Percentiles rank a stretch among this genome's conserved stretches.
These are phyloP conservation scores for Andrena bicolor DNA, from an alignment of 2,888 invertebrate species.

Conservation along the genomic window DNA sequence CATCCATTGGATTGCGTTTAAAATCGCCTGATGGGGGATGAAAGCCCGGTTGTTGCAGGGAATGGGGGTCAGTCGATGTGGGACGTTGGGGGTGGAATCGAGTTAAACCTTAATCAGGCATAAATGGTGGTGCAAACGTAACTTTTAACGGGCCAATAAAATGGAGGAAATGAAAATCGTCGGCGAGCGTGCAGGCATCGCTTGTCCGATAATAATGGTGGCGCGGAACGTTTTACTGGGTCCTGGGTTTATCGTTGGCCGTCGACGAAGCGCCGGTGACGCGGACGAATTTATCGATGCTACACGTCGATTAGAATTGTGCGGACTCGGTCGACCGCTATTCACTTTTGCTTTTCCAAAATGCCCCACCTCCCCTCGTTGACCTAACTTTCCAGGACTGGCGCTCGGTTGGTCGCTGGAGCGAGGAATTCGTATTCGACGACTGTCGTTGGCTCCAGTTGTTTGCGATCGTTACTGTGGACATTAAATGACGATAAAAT, in stretches of 20 bases:
- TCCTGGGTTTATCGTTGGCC: conserved; percentile 59
- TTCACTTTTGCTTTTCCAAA: conserved; percentile 61
- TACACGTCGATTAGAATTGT: conserved; percentile 66
- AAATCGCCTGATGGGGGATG: conserved; percentile 24
- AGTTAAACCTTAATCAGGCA: conserved; percentile 81
- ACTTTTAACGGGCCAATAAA: conserved; percentile 81
- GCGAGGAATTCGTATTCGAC: conserved; percentile 32
- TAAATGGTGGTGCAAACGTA: conserved; percentile 78
- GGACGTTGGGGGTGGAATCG: conserved; percentile 50
- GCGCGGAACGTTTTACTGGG: conserved; percentile 47
- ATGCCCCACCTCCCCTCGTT: conserved; percentile 29
- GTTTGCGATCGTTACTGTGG: conserved; percentile 2
- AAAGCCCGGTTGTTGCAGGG: conserved; percentile 29
- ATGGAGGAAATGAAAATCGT: conserved; percentile 80
- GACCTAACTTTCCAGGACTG: conserved; percentile 38
- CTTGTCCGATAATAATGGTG: conserved; percentile 51
- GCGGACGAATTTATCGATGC: conserved; percentile 65
- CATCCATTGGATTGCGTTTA: conserved; percentile 40
- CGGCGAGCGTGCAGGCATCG: conserved; percentile 29
- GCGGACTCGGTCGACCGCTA: conserved; percentile 54
- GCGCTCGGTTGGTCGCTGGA: conserved; percentile 34
- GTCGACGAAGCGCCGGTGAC: conserved; percentile 49
- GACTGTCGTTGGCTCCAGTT: background rate
- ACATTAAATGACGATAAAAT: no score
- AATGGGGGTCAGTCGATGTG: conserved; percentile 25